phyloP scores from a whole-genome alignment of 2,888 invertebrate species.

The Fissipunctia ypsillon region DNA sequence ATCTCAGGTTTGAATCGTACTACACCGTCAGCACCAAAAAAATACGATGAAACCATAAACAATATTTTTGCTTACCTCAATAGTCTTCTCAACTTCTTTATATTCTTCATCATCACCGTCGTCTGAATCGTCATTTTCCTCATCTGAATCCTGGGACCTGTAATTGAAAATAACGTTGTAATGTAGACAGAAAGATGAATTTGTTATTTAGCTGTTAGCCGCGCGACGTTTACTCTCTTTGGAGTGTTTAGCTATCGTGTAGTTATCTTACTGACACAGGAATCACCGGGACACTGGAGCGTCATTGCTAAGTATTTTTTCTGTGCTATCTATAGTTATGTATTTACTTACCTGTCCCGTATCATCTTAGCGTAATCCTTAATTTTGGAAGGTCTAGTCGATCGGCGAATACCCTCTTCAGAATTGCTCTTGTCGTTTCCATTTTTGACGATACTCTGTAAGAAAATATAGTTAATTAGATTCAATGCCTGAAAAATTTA shows the following conservation, averaged over 20 bases:
- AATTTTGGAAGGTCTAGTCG: slow-evolving; percentile 88
- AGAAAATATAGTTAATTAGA: slow-evolving; percentile 29
- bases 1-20: not conserved
- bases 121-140: slow-evolving; percentile 74
- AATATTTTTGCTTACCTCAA: slow-evolving; percentile 69
- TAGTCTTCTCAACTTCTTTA: slow-evolving; percentile 70
- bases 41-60: not conserved
- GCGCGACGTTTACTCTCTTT: not conserved
- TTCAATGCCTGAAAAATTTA: not conserved
- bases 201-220: too few species aligned
- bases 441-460: slow-evolving; percentile 81
- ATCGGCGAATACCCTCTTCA: slow-evolving; percentile 85
- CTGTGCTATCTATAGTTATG: not conserved
- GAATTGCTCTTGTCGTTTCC: slow-evolving; percentile 74
- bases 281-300: not conserved
- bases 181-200: not conserved
- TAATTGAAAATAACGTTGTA: slow-evolving; percentile 30
- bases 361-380: slow-evolving; percentile 91
- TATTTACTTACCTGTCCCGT: slow-evolving; percentile 80
- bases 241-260: not conserved
- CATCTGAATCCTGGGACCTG: slow-evolving; percentile 69
- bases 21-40: not conserved
- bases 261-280: not conserved
- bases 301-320: not conserved
- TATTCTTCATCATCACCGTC: slow-evolving; percentile 74